Evolutionary conservation across 2,797 vertebrate species (phyloP), one percentile per base, ranked within the genome.

Genomic region (Labeo calbasu): DNA sequence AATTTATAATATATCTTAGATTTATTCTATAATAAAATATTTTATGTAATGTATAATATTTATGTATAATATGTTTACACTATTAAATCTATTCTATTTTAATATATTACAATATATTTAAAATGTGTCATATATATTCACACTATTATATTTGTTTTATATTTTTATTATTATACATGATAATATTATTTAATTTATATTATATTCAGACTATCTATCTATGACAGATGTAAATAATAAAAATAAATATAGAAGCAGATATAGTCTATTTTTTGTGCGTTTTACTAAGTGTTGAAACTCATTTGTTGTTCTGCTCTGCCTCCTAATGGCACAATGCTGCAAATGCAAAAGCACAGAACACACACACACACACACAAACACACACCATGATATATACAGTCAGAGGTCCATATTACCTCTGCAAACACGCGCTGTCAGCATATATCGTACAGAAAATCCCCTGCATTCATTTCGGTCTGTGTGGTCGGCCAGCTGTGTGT

Each of bases 391-490:
- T 19, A 69, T 25, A 69, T 11, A 59, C n/a, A 28, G 3, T 9
- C 32, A 21, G 17, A 51, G 17, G 32, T 5, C 10, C 59, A 9
- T 53, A 32, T 57, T 32, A 73, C 77, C 66, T 66, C 19, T 69
- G 5, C 66, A 82, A 69, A 55, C 50, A 57, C 36, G 11, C 25
- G 1, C 73, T 77, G 32, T 79, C 61, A 11, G 36, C 32, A 1
- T 69, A n/a, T 61, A 70, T 48, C 17, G 12, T 76, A 40, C 82
- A 79, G 86, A 82, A 76, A 71, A 19, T 1, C 48, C 71, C 78
- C 85, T 77, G 89, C 86, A 89, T 92, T 86, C 66, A 36, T 83
- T 73, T 89, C 87, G 83, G 51, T 6, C 46, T 91, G 91, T 93
- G 93, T 92, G 93, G 92, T 92, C 91, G 4, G 11, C 17, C 48